Base-by-base conservation (phyloP, 2,113 vertebrate genomes). In the Microtus ochrogaster region DNA sequence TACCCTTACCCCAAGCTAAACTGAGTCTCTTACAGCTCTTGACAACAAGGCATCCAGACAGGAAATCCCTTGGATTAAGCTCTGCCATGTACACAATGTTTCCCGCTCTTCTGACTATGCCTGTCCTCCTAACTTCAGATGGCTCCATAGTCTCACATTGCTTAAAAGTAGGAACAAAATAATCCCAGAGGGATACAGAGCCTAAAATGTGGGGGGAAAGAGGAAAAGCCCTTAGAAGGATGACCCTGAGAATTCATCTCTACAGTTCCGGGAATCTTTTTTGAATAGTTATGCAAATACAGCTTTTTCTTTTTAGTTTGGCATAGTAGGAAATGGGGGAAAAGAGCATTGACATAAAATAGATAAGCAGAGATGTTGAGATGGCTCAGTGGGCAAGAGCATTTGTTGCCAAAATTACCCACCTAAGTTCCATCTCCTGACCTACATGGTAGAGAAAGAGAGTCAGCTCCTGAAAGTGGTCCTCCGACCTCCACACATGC, bases 1-100 rank as follows among this genome's bases (percentile, higher is more conserved):
- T 30, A 63, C 16, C 61, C 14, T 9, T 9, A 65, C 2, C 9
- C 39, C 39, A 26, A 47, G 28, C 24, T 13, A 44, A 66, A 66
- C 11, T 21, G 41, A 85, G 1, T 65, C 1, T 61, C 72, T 88
- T 76, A 73, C 4, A 76, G 4, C 30, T 76, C 28, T 78, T 52
- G 73, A 36, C 28, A 3, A 52, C 9, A 68, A 93, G 13, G 41
- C 3, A 82, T 12, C 19, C 44, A 3, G 39, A 65, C 7, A 12
- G 52, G 11, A 89, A 92, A 72, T 81, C 41, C 47, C 65, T 81
- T 94, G 36, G 73, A 68, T 73, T 65, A 89, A 77, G n/a, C 30
- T 85, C 21, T 63, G 26, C 6, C 36, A 0, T 19, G 79, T 24
- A 24, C 55, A 39, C n/a, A 17, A 3, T 13, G 6, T 10, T 47